Percentiles rank a stretch among this genome's conserved stretches.
phyloP scores from a whole-genome alignment of 2,113 vertebrate genomes.

The Tonatia bakeri region DNA sequence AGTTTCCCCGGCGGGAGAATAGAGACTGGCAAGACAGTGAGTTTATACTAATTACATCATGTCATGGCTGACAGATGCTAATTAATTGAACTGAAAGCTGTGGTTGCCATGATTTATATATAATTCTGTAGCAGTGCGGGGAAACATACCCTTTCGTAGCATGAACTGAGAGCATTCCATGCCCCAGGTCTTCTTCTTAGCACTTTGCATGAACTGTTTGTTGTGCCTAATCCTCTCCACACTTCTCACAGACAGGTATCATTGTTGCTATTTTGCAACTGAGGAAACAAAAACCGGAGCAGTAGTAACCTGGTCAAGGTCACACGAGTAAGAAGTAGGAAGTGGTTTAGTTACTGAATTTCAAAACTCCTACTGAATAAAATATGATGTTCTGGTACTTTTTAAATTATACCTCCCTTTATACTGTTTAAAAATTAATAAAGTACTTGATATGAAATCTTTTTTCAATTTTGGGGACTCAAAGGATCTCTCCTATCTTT shows the following conservation, averaged over 20 bases:
- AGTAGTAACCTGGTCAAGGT: neutral
- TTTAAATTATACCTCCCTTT: neutral
- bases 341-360: neutral
- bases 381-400: neutral
- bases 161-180: constrained; percentile 1
- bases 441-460: neutral
- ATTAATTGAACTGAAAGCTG: constrained; percentile 48
- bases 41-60: constrained; percentile 31
- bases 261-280: neutral
- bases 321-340: neutral
- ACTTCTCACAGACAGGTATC: neutral
- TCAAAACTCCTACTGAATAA: neutral
- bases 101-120: neutral
- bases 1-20: neutral
- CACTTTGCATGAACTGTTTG: neutral
- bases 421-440: neutral
- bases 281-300: neutral
- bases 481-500: neutral
- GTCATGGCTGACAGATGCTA: constrained; percentile 22
- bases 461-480: neutral
- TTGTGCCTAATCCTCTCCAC: neutral
- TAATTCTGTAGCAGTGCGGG: neutral
- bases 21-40: neutral
- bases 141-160: neutral
- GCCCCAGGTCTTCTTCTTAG: neutral